Percentiles rank a stretch among this genome's conserved stretches.
phyloP scores from a whole-genome alignment of 2,113 vertebrate genomes.

The Sorex fumeus region DNA sequence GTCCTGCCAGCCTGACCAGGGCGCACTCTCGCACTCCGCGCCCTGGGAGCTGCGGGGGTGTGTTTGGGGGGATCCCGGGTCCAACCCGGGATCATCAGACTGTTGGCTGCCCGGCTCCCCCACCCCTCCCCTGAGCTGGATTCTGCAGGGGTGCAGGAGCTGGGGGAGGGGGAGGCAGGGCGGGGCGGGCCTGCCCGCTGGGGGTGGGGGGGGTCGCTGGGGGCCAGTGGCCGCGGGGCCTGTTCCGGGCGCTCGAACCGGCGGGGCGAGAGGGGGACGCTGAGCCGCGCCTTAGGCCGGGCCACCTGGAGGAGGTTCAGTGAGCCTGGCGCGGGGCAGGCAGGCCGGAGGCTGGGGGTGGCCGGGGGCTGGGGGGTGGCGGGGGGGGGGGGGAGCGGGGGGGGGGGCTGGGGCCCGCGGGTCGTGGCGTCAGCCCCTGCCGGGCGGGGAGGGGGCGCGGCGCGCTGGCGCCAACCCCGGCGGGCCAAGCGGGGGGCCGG shows the following conservation, averaged over 20 bases:
- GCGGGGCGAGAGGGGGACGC: no score
- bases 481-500: not conserved
- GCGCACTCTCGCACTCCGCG: no score
- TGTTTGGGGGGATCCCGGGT: no score
- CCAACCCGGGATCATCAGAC: no score
- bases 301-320: not conserved
- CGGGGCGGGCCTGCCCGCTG: not conserved
- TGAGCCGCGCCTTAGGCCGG: rapidly evolving
- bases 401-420: rapidly evolving
- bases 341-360: not conserved
- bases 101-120: no score
- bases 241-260: no score
- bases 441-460: not conserved
- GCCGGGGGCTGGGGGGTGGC: not conserved
- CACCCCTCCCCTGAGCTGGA: no score
- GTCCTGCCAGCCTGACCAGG: no score
- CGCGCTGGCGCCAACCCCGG: conserved; percentile 52
- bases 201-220: not conserved
- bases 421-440: not conserved
- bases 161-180: not conserved
- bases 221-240: not conserved
- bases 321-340: not conserved
- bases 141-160: no score
- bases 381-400: not conserved
- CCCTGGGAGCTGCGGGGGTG: no score